phyloP scores from a whole-genome alignment of 2,113 vertebrate genomes.

The zebrafish (Danio rerio) region DNA sequence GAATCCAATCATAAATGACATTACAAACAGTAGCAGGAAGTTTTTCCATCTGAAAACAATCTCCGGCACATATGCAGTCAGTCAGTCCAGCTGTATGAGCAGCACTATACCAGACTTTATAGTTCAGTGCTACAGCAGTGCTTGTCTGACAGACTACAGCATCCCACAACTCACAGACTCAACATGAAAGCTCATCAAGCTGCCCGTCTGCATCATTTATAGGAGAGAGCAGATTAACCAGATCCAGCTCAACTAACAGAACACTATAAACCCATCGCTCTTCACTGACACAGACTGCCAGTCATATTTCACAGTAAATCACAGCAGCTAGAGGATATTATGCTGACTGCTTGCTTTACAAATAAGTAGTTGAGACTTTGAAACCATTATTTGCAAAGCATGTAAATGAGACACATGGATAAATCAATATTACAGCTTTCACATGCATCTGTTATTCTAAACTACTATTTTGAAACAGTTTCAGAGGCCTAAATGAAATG shows the following conservation, averaged over 20 bases:
- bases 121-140: not conserved
- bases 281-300: slow-evolving; percentile 14
- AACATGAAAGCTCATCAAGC: slow-evolving; percentile 16
- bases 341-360: slow-evolving; percentile 12
- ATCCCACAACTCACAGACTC: too few relatives aligned
- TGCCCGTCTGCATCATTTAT: not conserved
- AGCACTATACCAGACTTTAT: not conserved
- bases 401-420: slow-evolving; percentile 28
- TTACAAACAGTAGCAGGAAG: not conserved
- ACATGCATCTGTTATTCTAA: not conserved
- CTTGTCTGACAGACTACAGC: not conserved
- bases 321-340: not conserved
- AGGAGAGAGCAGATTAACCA: not conserved
- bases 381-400: not conserved
- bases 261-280: slow-evolving; percentile 12
- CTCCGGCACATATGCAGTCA: not conserved
- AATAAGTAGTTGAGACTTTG: not conserved
- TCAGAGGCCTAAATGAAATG: not conserved
- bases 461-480: too few relatives aligned
- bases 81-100: not conserved
- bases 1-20: not conserved
- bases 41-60: not conserved
- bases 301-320: slow-evolving; percentile 33
- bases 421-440: slow-evolving; percentile 24
- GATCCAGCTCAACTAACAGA: not conserved